Conservation (phyloP, 2,113 vertebrate species). For the Chaetodon auriga region DNA sequence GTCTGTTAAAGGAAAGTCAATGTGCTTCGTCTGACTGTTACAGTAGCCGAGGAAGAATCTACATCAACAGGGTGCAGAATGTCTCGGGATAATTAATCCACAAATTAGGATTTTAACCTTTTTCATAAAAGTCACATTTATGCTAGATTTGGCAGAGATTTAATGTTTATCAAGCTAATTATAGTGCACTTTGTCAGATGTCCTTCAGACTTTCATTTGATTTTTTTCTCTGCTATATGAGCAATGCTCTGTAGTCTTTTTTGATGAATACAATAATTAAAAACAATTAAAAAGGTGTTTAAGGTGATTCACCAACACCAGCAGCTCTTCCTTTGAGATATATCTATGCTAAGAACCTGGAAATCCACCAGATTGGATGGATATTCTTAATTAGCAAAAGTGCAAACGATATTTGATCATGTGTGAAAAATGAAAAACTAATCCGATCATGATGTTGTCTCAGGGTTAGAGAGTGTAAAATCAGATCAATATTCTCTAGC, state of each 20-base stretch:
- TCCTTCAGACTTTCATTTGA: too few relatives aligned
- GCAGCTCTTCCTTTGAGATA: not conserved
- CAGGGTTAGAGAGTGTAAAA: not conserved
- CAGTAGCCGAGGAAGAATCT: not conserved
- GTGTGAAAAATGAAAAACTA: not conserved
- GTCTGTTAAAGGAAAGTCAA: not conserved
- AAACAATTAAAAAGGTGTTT: not conserved
- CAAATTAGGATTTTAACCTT: not conserved
- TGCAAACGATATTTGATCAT: not conserved
- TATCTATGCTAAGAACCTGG: not conserved
- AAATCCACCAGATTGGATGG: conserved; percentile 6
- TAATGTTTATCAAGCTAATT: too few relatives aligned
- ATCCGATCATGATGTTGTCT: not conserved
- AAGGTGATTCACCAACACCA: not conserved
- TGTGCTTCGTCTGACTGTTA: not conserved
- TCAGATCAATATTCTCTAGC: not conserved
- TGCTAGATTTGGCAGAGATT: too few relatives aligned
- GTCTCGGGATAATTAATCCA: not conserved
- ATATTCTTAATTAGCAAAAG: not conserved
- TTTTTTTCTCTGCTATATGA: too few relatives aligned
- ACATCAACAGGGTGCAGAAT: not conserved
- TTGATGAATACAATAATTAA: too few relatives aligned
- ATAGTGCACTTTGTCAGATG: too few relatives aligned
- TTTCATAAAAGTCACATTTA: not conserved
- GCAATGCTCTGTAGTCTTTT: too few relatives aligned